Evolutionary conservation across 2,797 vertebrate species (phyloP).

Genomic region (Synanceia verrucosa): DNA sequence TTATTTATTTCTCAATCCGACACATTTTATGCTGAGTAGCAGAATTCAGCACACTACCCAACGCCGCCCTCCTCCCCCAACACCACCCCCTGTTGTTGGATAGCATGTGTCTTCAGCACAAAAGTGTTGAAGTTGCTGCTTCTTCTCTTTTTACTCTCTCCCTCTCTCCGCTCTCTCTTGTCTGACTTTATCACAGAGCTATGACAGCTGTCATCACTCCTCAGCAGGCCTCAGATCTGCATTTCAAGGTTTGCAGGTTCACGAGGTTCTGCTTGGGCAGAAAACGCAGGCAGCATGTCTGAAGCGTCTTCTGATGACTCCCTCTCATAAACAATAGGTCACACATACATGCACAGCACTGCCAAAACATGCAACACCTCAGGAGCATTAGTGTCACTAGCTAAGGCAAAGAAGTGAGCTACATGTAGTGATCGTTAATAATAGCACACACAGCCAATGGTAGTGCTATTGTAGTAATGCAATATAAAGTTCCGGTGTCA

Average conservation of each 20-base stretch:
- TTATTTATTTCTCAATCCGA: conserved; percentile 78
- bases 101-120: conserved; percentile 69
- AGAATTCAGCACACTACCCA: conserved; percentile 46
- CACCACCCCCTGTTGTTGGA: neutral
- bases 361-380: conserved; percentile 12
- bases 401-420: neutral
- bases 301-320: conserved; percentile 49
- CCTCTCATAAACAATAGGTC: conserved; percentile 63
- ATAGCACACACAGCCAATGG: neutral
- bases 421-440: conserved; percentile 5
- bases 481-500: neutral
- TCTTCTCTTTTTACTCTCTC: conserved; percentile 55
- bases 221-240: conserved; percentile 82
- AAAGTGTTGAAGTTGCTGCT: conserved; percentile 81
- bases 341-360: conserved; percentile 18
- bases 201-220: conserved; percentile 85
- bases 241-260: conserved; percentile 82
- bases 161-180: conserved; percentile 31
- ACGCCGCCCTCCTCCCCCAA: too few relatives aligned
- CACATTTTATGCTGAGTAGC: conserved; percentile 80
- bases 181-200: conserved; percentile 73
- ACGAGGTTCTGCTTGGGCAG: conserved; percentile 73
- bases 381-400: conserved; percentile 11
- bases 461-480: neutral
- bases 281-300: conserved; percentile 50